Conservation (phyloP, 2,888 invertebrate species). For the Heliconius erato region DNA sequence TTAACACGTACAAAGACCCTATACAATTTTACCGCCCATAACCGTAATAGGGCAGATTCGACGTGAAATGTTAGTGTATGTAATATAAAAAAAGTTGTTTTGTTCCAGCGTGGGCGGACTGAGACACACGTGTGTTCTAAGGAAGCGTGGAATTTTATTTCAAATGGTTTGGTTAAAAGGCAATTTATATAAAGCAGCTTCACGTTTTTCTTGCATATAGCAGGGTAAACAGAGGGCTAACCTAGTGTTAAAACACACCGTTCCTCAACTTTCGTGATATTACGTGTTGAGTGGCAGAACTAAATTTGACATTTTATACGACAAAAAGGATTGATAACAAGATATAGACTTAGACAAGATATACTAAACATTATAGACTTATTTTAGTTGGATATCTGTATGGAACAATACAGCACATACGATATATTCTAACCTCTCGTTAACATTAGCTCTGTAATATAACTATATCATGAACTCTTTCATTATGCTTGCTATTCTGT, state of each 20-base stretch:
- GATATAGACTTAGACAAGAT: too few species aligned
- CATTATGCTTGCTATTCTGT: constrained; percentile 20
- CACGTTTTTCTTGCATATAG: too few species aligned
- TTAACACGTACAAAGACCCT: constrained; percentile 39
- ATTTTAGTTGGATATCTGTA: too few species aligned
- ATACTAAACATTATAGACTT: too few species aligned
- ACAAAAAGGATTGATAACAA: not conserved
- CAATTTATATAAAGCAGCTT: not conserved
- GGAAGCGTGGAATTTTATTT: not conserved
- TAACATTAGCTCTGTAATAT: constrained; percentile 4
- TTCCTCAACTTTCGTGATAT: not conserved
- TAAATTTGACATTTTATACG: not conserved
- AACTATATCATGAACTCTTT: constrained; percentile 9
- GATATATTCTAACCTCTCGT: constrained; percentile 8
- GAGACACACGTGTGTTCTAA: constrained; percentile 8
- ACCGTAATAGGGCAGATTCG: constrained; percentile 41
- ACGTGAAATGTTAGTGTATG: constrained; percentile 36
- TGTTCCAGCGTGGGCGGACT: constrained; percentile 38
- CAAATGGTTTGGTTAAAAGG: not conserved
- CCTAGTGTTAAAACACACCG: too few species aligned
- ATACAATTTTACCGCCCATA: constrained; percentile 33
- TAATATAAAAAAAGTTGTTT: constrained; percentile 41
- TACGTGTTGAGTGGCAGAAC: not conserved
- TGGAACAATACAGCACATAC: not conserved
- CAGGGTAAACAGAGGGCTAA: too few species aligned